A percentile compares a stretch with the other conserved stretches of the same genome.
These are phyloP conservation scores for Tolmerus cingulatus DNA, from an alignment of 2,888 invertebrate genomes.

Conservation along the genomic window DNA sequence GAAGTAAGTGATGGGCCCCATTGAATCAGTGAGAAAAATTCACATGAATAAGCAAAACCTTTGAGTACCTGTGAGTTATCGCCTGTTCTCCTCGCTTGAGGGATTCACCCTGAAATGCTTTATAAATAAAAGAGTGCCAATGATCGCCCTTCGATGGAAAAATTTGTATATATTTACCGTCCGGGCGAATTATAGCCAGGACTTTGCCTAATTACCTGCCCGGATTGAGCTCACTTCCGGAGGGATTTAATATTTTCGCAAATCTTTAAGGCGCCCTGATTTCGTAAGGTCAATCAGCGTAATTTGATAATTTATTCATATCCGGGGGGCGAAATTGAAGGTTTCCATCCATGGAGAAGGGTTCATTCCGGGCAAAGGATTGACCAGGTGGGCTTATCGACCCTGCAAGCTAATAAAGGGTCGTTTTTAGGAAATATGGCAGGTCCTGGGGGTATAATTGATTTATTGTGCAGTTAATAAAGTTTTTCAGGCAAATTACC, in stretches of 20 bases:
- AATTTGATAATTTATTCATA: conserved; percentile 20
- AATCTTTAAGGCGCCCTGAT: background rate
- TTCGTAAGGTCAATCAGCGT: background rate
- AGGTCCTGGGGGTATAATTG: background rate
- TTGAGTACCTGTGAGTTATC: conserved; percentile 15
- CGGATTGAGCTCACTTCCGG: background rate
- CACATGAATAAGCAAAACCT: conserved; percentile 33
- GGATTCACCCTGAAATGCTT: conserved; percentile 12
- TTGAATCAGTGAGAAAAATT: conserved; percentile 25
- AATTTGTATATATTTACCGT: background rate
- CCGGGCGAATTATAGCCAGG: background rate
- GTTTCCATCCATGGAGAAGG: background rate
- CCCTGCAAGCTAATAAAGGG: background rate
- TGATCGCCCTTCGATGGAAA: background rate
- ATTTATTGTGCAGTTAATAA: background rate
- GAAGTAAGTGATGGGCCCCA: conserved; percentile 27
- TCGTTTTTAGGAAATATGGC: background rate
- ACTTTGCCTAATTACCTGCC: background rate
- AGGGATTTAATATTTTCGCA: background rate
- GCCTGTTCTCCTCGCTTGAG: background rate
- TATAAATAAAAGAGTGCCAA: background rate
- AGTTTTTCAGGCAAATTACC: background rate
- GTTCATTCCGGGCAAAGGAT: background rate
- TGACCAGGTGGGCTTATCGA: background rate
- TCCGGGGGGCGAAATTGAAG: background rate